Conservation (phyloP, 2,888 invertebrate species). For the Tineola bisselliella region DNA sequence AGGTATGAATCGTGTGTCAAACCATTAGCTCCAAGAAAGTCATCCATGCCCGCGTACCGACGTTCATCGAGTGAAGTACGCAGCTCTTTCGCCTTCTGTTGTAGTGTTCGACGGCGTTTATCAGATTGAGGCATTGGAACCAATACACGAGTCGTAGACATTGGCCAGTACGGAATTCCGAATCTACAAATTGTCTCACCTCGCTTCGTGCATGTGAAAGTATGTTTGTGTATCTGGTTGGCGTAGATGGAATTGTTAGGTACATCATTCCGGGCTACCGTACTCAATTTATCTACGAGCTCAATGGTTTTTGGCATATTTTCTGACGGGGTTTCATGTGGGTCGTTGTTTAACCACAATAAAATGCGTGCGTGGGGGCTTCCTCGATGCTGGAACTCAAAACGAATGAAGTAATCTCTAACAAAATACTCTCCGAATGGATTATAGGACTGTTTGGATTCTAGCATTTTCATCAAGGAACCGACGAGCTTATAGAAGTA, state of each 20-base stretch:
- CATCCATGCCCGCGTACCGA: constrained; percentile 26
- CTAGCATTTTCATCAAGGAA: too few relatives aligned
- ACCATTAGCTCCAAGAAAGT: constrained; percentile 25
- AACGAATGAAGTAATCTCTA: constrained; percentile 30
- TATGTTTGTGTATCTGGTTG: constrained; percentile 26
- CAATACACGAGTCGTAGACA: constrained; percentile 26
- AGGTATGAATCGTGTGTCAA: constrained; percentile 20
- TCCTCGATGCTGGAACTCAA: constrained; percentile 38
- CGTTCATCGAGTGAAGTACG: constrained; percentile 23
- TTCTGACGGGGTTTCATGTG: constrained; percentile 27
- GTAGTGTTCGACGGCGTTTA: constrained; percentile 23
- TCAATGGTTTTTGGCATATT: constrained; percentile 29
- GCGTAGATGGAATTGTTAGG: too few relatives aligned
- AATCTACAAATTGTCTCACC: constrained; percentile 27
- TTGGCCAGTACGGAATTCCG: constrained; percentile 30
- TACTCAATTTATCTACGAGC: constrained; percentile 28
- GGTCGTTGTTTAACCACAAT: constrained; percentile 35
- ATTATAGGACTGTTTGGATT: too few relatives aligned
- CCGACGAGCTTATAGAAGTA: constrained; percentile 29
- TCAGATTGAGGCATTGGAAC: constrained; percentile 28
- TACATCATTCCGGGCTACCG: too few relatives aligned
- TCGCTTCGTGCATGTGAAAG: constrained; percentile 27
- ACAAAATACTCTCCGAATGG: constrained; percentile 28
- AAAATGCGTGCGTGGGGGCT: constrained; percentile 39
- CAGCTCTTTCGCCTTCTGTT: constrained; percentile 24